Evolutionary conservation across 1,140 invertebrate genomes (phyloP).

Genomic region (Argopecten irradians): DNA sequence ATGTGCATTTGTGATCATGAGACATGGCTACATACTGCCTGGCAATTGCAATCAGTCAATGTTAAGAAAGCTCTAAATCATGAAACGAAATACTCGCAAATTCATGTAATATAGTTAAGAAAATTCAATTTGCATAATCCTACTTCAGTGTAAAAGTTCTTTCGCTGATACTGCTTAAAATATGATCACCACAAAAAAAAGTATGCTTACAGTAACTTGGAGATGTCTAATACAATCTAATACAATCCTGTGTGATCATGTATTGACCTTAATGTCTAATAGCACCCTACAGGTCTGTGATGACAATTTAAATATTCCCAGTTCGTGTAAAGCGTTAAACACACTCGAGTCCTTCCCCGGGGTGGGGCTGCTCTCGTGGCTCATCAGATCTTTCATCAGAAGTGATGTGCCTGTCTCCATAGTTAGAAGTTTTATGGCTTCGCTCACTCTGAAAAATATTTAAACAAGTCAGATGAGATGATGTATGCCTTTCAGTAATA

Average conservation of each 20-base stretch:
- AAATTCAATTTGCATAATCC: too few species aligned
- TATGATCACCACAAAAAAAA: not conserved
- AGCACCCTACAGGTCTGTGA: slow-evolving; percentile 67
- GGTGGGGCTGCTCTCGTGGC: slow-evolving; percentile 63
- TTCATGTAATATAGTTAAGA: too few species aligned
- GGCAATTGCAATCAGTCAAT: too few species aligned
- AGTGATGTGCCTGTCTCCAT: slow-evolving; percentile 86
- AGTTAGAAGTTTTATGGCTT: slow-evolving; percentile 87
- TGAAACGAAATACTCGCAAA: too few species aligned
- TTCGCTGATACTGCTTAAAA: not conserved
- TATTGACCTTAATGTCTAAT: not conserved
- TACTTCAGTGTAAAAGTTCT: not conserved
- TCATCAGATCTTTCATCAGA: slow-evolving; percentile 84
- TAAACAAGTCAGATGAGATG: not conserved
- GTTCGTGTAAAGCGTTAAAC: slow-evolving; percentile 81
- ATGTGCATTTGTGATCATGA: too few species aligned
- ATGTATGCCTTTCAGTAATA: not conserved
- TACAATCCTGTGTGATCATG: not conserved
- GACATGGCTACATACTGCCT: too few species aligned
- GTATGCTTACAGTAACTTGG: too few species aligned
- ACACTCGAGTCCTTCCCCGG: slow-evolving; percentile 70
- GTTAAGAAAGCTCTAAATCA: too few species aligned
- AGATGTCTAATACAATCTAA: not conserved
- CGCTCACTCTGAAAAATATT: slow-evolving; percentile 83
- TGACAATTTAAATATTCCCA: slow-evolving; percentile 82